Base-by-base conservation (phyloP, 2,797 vertebrate species). In the Cuculus canorus region DNA sequence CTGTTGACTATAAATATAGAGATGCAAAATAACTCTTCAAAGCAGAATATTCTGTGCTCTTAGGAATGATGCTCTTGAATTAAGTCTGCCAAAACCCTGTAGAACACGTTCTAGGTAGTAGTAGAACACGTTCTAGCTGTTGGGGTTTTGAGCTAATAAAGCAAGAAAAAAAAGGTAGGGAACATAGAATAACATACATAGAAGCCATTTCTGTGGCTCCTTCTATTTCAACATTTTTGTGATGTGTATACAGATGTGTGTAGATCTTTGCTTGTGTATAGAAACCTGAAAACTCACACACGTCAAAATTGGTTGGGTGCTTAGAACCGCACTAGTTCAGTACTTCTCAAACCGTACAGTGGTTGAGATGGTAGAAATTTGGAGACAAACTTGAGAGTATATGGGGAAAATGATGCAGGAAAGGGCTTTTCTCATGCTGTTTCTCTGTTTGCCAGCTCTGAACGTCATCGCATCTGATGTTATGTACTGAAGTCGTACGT, bases 381-480 rank as follows among this genome's bases (percentile, higher is more conserved):
- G 79, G 68, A 86, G 59, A 60, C 37, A 19, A 92, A 65, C 69
- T 57, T 91, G 72, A 87, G 89, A 90, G 59, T 97, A 86, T 95
- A 22, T 90, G 90, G 85, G 95, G 92, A 72, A 79, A 95, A 86
- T 95, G 76, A 70, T 97, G 48, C 88, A 96, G 92, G 94, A 90
- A 92, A 93, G 93, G 90, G 95, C 88, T 97, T 96, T 96, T 97
- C 94, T 97, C 96, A 97, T 97, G 94, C 95, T 97, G 87, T 96
- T 96, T 97, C 96, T 98, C 95, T 96, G 97, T 98, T 97, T 98
- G 96, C 91, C 97, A 97, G 94, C 96, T 98, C 96, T 97, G 96
- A 97, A 97, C 88, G 91, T 93, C 95, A 96, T 93, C 96, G 96
- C 94, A 90, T 92, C 93, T 96, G 95, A 97, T 97, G 96, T 97